Conservation (phyloP, 2,888 invertebrate genomes). For the Tipula unca region DNA sequence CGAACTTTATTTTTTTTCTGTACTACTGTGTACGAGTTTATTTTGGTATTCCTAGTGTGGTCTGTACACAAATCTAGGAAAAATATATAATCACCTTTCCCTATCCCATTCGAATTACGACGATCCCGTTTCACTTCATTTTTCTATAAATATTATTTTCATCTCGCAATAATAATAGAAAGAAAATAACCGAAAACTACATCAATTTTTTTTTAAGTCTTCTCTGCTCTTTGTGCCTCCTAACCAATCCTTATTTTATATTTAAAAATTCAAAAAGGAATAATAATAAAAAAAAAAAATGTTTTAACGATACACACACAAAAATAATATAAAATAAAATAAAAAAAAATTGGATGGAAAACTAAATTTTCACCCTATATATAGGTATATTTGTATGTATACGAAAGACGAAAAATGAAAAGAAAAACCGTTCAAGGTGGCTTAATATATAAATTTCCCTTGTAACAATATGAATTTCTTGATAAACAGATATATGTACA, state of each 20-base stretch:
- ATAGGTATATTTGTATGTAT: neutral
- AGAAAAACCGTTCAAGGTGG: neutral
- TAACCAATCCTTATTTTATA: neutral
- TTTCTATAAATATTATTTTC: conserved; percentile 8
- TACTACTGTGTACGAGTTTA: neutral
- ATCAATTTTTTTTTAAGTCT: neutral
- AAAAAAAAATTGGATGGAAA: neutral
- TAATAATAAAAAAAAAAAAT: neutral
- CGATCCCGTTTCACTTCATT: neutral
- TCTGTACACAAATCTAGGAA: neutral
- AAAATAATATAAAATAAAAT: neutral
- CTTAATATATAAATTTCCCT: neutral
- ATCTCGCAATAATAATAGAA: conserved; percentile 8
- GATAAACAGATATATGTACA: neutral
- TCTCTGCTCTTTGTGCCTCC: neutral
- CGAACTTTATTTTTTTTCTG: neutral
- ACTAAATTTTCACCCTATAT: neutral
- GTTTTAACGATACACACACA: neutral
- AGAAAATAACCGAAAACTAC: neutral
- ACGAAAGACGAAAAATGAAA: neutral
- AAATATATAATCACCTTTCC: neutral
- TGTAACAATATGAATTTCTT: neutral
- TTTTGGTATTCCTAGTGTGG: conserved; percentile 2
- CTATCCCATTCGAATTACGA: neutral
- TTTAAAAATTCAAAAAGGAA: neutral